Evolutionary conservation across 1,140 invertebrate species (phyloP).

Genomic region (Lucilia sericata): DNA sequence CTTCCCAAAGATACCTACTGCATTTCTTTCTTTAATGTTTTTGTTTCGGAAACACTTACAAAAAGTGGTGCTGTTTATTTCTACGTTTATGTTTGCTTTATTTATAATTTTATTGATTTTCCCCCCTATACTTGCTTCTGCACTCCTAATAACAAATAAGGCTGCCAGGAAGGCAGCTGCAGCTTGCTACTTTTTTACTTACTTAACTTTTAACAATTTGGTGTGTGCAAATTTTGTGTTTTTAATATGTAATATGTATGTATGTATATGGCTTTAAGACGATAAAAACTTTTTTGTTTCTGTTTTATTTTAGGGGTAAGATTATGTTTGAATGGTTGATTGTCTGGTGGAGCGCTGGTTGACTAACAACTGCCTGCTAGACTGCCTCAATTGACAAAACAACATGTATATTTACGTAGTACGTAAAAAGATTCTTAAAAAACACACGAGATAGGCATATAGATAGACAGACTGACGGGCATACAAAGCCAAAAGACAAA

Average conservation of each 20-base stretch:
- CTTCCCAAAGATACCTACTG: background rate
- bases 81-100: constrained; percentile 6
- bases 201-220: constrained; percentile 2
- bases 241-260: no score
- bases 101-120: constrained; percentile 10
- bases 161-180: background rate
- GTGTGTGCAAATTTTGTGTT: constrained; percentile 32
- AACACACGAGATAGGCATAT: background rate
- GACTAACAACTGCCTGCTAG: background rate
- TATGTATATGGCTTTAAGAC: constrained; percentile 17
- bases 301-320: constrained; percentile 9
- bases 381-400: background rate
- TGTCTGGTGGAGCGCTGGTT: constrained; percentile 1
- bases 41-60: constrained; percentile 19
- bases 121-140: background rate
- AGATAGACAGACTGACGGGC: background rate
- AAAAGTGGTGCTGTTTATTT: constrained; percentile 10
- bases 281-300: background rate
- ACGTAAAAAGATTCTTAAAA: background rate
- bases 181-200: background rate
- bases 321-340: background rate
- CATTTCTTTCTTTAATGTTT: background rate
- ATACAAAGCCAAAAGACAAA: background rate
- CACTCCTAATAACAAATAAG: background rate
- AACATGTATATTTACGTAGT: background rate